Base-by-base conservation (phyloP, 2,888 invertebrate genomes). In the Synanthedon myopaeformis region DNA sequence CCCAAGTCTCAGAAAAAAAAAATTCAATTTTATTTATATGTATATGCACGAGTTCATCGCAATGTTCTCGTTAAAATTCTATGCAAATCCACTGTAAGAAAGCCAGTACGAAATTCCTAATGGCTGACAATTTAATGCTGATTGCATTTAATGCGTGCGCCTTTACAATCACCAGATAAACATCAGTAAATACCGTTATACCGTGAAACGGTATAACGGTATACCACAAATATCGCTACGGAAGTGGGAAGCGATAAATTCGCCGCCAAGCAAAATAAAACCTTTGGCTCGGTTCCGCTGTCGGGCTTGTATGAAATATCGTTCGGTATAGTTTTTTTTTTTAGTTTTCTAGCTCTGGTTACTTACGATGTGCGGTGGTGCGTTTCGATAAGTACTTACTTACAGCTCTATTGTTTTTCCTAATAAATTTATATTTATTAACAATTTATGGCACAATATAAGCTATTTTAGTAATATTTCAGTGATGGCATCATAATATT, bases 231-330 rank as follows among this genome's bases (percentile, higher is more conserved):
- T 63, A 60, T 59, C 62, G 59, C 55, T 60, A 67, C 67, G 79
- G 79, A 79, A 72, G 70, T 65, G 68, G 72, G 69, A 67, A 73
- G 60, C 74, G 70, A 79, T 79, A 79, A 79, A 79, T 79, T 72
- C 59, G 61, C 62, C 63, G 64, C 66, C 66, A 75, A 77, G 79
- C 77, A 77, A 79, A 79, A 79, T 79, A 79, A 79, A 79, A 79
- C 77, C 72, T 73, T 72, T 69, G 63, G 64, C 63, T 63, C 57
- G 69, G 76, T 74, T 76, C 61, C 69, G 68, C 69, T 76, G 78
- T 71, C 71, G 71, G 69, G 70, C 57, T 63, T 75, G 12, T 77
- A 78, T 79, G 77, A 79, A 74, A 66, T 72, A 79, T 69, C 56
- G 63, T 59, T 52, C 51, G 63, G 58, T 57, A 49, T 57, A 14